phyloP scores from a whole-genome alignment of 1,140 invertebrate species.

The Psix sp. region DNA sequence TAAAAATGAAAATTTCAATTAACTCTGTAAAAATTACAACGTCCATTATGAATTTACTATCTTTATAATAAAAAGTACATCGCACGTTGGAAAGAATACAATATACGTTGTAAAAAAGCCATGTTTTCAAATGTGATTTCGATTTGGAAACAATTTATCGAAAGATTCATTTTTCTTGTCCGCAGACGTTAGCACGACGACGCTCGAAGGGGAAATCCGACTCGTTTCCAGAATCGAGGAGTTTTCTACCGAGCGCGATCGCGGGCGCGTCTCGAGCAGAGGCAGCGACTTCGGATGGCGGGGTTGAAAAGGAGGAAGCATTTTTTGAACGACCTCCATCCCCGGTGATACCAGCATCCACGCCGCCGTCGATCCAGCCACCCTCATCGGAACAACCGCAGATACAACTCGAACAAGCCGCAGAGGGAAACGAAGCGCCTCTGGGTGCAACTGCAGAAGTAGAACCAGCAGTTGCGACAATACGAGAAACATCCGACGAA shows the following conservation, averaged over 20 bases:
- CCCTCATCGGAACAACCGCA: slow-evolving; percentile 55
- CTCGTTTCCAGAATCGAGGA: slow-evolving; percentile 68
- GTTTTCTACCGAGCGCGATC: slow-evolving; percentile 72
- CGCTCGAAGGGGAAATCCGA: slow-evolving; percentile 67
- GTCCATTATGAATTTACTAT: no score
- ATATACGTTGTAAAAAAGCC: no score
- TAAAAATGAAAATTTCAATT: no score
- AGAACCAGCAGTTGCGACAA: slow-evolving; percentile 27
- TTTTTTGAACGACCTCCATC: slow-evolving; percentile 70
- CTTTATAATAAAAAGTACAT: no score
- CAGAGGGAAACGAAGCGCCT: slow-evolving; percentile 35
- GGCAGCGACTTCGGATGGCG: slow-evolving; percentile 41
- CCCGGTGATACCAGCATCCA: slow-evolving; percentile 51
- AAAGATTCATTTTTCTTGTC: slow-evolving; percentile 20
- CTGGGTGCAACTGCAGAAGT: slow-evolving; percentile 24
- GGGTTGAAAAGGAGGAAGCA: slow-evolving; percentile 67
- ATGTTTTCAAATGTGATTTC: not conserved
- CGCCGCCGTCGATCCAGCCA: slow-evolving; percentile 45
- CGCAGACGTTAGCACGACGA: slow-evolving; percentile 67
- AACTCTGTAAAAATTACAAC: no score
- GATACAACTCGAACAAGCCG: slow-evolving; percentile 62
- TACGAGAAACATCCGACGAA: slow-evolving; percentile 61
- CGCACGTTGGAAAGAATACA: no score
- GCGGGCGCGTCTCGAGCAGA: slow-evolving; percentile 56
- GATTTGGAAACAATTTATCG: not conserved